Percentiles rank a stretch among this genome's conserved stretches.
Evolutionary conservation across 2,888 invertebrate genomes (phyloP).

Genomic region (Meghimatium bilineatum): DNA sequence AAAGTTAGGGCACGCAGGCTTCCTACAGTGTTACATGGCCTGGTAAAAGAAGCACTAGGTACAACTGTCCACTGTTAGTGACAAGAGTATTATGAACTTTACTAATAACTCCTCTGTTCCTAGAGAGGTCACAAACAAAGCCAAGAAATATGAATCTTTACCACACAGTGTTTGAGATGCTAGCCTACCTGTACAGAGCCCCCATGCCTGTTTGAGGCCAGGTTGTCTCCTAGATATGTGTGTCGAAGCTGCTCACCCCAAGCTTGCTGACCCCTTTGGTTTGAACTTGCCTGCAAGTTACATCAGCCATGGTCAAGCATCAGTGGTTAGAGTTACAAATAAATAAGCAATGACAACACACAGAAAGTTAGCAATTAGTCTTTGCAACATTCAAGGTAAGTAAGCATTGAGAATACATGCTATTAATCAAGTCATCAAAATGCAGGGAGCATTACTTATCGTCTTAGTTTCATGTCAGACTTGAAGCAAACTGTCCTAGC

Average conservation of each 20-base stretch:
- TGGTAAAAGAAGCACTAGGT: too few species aligned
- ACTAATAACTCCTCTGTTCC: not conserved
- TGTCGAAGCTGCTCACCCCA: constrained; percentile 72
- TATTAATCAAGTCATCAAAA: too few species aligned
- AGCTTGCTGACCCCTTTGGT: constrained; percentile 73
- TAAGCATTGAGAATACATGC: too few species aligned
- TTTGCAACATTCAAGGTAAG: too few species aligned
- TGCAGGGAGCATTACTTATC: too few species aligned
- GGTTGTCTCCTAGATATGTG: constrained; percentile 75
- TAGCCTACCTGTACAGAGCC: constrained; percentile 92
- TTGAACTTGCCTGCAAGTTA: constrained; percentile 71
- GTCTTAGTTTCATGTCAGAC: too few species aligned
- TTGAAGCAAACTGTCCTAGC: too few species aligned
- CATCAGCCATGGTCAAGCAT: constrained; percentile 59
- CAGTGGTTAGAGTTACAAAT: constrained; percentile 4
- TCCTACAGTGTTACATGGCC: too few species aligned
- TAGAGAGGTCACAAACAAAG: not conserved
- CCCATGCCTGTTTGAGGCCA: constrained; percentile 91
- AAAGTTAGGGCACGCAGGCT: too few species aligned
- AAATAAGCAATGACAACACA: too few species aligned
- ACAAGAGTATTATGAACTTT: not conserved
- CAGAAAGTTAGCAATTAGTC: too few species aligned
- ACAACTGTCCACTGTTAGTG: too few species aligned
- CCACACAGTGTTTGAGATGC: constrained; percentile 3
- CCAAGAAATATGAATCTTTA: not conserved